Percentiles rank a stretch among this genome's conserved stretches.
Conservation (phyloP, 2,797 vertebrate genomes). For the Euphonia xanthogaster region DNA sequence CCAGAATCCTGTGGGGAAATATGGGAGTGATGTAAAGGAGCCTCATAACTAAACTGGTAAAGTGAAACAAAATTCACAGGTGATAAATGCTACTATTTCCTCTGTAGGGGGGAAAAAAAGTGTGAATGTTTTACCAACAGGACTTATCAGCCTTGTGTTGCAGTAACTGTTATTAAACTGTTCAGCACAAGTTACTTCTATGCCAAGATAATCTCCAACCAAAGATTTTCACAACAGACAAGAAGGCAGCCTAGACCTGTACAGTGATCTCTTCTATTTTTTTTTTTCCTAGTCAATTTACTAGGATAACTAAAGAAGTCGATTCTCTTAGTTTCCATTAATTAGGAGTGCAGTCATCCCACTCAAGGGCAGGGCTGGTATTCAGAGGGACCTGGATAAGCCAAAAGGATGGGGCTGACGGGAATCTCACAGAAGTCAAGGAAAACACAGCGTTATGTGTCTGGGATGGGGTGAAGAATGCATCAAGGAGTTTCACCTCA, state of each 20-base stretch:
- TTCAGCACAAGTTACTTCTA: neutral
- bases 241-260: neutral
- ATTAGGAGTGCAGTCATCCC: neutral
- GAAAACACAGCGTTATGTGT: rapidly evolving
- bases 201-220: neutral
- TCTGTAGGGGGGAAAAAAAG: neutral
- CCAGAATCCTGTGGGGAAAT: neutral
- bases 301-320: neutral
- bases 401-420: neutral
- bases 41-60: neutral
- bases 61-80: neutral
- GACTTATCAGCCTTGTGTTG: neutral
- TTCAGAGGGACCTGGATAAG: neutral
- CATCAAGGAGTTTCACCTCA: neutral
- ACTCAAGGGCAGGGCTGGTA: neutral
- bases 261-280: rapidly evolving
- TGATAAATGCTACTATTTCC: neutral
- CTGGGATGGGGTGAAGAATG: neutral
- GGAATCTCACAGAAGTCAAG: neutral
- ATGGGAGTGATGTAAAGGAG: rapidly evolving
- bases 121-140: neutral
- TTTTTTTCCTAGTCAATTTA: neutral
- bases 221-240: neutral
- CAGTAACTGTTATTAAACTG: neutral
- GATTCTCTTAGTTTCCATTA: neutral